Evolutionary conservation across 30 jellyfish, hydroid and myxozoan genomes (phyloP).

Genomic region (Aurelia sp.): DNA sequence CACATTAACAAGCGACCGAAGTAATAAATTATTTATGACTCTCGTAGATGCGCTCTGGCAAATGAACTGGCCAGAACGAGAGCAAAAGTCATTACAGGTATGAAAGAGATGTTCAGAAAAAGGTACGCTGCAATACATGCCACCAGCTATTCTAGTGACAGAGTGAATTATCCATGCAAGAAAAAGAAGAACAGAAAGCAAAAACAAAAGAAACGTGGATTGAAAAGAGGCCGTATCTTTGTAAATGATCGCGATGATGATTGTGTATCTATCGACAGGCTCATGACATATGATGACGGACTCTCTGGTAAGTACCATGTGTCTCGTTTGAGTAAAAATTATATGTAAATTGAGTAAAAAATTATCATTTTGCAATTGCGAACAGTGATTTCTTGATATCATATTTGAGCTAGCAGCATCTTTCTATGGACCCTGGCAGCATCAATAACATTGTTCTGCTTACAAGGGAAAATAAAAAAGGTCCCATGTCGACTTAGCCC

Average conservation of each 20-base stretch:
- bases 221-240: background rate
- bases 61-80: constrained; percentile 21
- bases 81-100: constrained; percentile 3
- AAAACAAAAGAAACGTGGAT: background rate
- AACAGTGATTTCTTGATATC: no score
- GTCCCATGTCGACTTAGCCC: no score
- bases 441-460: no score
- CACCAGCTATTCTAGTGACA: background rate
- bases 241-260: background rate
- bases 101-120: constrained; percentile 38
- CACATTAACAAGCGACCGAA: no score
- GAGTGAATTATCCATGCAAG: background rate
- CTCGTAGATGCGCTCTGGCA: constrained; percentile 25
- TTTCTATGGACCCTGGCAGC: no score
- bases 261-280: constrained; percentile 12
- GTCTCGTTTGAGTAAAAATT: no score
- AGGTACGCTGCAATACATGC: background rate
- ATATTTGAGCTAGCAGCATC: no score
- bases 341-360: no score
- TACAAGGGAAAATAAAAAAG: no score
- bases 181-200: constrained; percentile 22
- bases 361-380: no score
- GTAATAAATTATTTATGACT: no score
- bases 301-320: background rate
- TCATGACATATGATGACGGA: constrained; percentile 26